These are phyloP conservation scores for Amyelois transitella DNA, from an alignment of 1,140 invertebrate species.

Conservation along the genomic window DNA sequence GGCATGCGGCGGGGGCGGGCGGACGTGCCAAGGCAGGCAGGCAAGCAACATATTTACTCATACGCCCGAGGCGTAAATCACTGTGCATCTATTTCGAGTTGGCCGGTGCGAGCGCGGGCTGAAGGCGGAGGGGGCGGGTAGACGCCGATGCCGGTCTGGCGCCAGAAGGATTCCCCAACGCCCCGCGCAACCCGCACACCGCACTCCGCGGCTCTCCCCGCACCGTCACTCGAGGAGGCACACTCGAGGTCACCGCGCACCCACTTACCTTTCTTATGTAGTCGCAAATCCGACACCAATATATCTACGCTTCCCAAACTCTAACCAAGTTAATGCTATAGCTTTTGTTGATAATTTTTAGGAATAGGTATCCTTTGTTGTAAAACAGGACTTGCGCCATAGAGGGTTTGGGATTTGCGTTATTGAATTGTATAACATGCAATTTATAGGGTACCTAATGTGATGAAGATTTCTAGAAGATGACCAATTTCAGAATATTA, in stretches of 20 bases:
- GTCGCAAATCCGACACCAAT: slow-evolving; percentile 26
- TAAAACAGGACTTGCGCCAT: too few species aligned
- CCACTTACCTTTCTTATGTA: slow-evolving; percentile 36
- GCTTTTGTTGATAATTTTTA: too few species aligned
- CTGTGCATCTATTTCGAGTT: slow-evolving; percentile 71
- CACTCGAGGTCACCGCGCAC: slow-evolving; percentile 51
- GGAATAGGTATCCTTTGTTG: too few species aligned
- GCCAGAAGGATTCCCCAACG: slow-evolving; percentile 74
- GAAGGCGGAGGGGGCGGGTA: slow-evolving; percentile 50
- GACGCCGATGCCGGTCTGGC: slow-evolving; percentile 71
- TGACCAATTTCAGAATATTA: too few species aligned
- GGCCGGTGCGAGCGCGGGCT: slow-evolving; percentile 35
- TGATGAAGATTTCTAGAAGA: too few species aligned
- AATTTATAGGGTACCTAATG: too few species aligned
- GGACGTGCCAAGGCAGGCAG: slow-evolving; percentile 66
- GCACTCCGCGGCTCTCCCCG: slow-evolving; percentile 46
- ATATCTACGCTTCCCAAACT: neutral
- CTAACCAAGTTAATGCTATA: neutral
- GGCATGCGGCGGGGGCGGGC: slow-evolving; percentile 52
- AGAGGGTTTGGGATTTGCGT: too few species aligned
- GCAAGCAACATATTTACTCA: slow-evolving; percentile 68
- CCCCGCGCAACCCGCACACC: slow-evolving; percentile 62
- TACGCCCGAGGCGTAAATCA: slow-evolving; percentile 70
- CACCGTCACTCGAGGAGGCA: slow-evolving; percentile 35
- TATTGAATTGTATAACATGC: too few species aligned